Evolutionary conservation across 2,113 vertebrate species (phyloP).

Genomic region (Misgurnus mizolepis): DNA sequence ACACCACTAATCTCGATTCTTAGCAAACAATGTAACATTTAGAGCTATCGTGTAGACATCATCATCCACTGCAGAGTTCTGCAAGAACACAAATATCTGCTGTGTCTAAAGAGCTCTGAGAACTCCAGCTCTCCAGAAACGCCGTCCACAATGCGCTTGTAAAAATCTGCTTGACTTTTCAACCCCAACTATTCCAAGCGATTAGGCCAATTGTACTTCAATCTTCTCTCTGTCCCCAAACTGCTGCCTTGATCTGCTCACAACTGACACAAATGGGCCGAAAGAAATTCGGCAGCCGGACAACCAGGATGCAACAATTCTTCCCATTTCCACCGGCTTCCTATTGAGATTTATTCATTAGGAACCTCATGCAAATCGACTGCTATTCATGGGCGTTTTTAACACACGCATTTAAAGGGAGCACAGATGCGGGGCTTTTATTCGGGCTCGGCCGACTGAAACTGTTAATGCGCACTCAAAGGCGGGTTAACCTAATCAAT

Average conservation of each 20-base stretch:
- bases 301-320: conserved; percentile 58
- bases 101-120: conserved; percentile 27
- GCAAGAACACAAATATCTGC: not conserved
- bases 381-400: conserved; percentile 76
- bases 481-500: conserved; percentile 81
- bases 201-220: conserved; percentile 65
- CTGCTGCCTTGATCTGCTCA: conserved; percentile 60
- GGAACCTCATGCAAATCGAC: conserved; percentile 72
- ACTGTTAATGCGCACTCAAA: conserved; percentile 72
- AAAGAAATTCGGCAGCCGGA: conserved; percentile 52
- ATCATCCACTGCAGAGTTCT: not conserved
- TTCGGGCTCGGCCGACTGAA: conserved; percentile 65
- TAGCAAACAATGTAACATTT: not conserved
- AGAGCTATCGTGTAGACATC: not conserved
- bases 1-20: conserved; percentile 15
- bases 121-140: conserved; percentile 41
- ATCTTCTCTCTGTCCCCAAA: conserved; percentile 45
- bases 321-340: conserved; percentile 64
- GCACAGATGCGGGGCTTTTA: conserved; percentile 77
- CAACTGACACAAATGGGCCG: conserved; percentile 70
- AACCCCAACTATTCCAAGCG: conserved; percentile 73
- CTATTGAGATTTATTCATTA: conserved; percentile 78
- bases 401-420: conserved; percentile 65
- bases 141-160: conserved; percentile 50
- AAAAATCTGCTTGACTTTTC: conserved; percentile 76